phyloP scores from a whole-genome alignment of 2,113 vertebrate species.

The Chionomys nivalis region DNA sequence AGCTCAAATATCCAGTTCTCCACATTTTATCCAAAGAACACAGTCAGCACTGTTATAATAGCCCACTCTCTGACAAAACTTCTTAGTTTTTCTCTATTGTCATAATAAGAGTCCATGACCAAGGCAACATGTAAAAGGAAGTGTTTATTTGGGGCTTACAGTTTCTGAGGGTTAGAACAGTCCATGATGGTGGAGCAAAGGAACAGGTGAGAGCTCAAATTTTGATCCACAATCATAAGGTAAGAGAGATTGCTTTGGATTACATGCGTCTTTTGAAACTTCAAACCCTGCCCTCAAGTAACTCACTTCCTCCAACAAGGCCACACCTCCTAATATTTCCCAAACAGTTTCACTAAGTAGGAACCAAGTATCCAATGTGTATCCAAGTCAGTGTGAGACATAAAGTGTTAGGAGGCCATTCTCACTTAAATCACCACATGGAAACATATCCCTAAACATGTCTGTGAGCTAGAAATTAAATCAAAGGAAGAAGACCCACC shows the following conservation, averaged over 20 bases:
- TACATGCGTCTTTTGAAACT: not conserved
- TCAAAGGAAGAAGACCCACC: not conserved
- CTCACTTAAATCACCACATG: not conserved
- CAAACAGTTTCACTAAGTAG: not conserved
- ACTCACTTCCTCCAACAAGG: not conserved
- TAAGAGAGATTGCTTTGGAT: not conserved
- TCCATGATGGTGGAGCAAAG: not conserved
- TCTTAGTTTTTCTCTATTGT: not conserved
- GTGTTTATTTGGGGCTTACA: not conserved
- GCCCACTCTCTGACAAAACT: not conserved
- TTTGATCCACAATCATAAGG: not conserved
- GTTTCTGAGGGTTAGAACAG: not conserved
- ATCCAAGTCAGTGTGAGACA: not conserved
- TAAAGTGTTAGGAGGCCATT: not conserved
- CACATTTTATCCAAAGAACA: not conserved
- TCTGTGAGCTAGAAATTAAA: not conserved
- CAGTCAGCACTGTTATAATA: not conserved
- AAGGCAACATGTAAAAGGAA: not conserved
- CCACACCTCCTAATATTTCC: not conserved
- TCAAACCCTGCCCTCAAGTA: no score
- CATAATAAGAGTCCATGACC: not conserved
- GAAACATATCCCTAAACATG: not conserved
- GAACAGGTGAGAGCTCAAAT: not conserved
- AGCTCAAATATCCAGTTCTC: not conserved
- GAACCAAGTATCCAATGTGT: not conserved